Evolutionary conservation across 2,113 vertebrate genomes (phyloP), one percentile per base, ranked within the genome.

Genomic region (Nesogale talazaci): DNA sequence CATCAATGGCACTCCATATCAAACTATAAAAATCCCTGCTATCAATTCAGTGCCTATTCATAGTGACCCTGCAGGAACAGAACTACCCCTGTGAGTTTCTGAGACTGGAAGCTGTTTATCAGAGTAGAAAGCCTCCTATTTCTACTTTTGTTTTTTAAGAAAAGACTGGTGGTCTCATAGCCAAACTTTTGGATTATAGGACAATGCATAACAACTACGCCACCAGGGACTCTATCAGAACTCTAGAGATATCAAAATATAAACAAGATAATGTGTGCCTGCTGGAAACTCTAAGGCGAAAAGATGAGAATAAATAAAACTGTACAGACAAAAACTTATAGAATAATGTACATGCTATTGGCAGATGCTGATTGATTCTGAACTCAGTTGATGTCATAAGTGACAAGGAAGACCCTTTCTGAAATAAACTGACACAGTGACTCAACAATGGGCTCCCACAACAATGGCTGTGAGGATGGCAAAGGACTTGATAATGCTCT

Each of bases 251-350:
- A 61, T 61, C 59, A 19, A 16, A 61, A 90, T 92, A 36, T 86
- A 95, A 70, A 36, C 67, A 79, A 92, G 90, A 76, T 34, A 65
- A 40, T 92, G 11, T 22, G 59, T 70, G 19, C 29, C 31, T 79
- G 12, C n/a, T 84, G 36, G 57, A 87, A 92, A 94, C 72, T 25
- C 22, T 59, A 90, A 79, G 56, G 22, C 46, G 90, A 31, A 85
- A 81, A 20, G 59, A 79, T 56, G 20, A 72, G 29, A 88, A 78
- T 86, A 83, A 78, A 89, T 86, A 77, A 79, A 81, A 78, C 3
- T 61, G 38, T 34, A 38, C 57, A 88, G 17, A 85, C 8, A 74
- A 83, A 46, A 42, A 86, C 1, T 92, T 93, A 31, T 59, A n/a
- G 38, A 63, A 17, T 19, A 76, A 8, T 11, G 27, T 59, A 10